Evolutionary conservation across 1,140 invertebrate genomes (phyloP).

Genomic region (Phymastichus coffea): DNA sequence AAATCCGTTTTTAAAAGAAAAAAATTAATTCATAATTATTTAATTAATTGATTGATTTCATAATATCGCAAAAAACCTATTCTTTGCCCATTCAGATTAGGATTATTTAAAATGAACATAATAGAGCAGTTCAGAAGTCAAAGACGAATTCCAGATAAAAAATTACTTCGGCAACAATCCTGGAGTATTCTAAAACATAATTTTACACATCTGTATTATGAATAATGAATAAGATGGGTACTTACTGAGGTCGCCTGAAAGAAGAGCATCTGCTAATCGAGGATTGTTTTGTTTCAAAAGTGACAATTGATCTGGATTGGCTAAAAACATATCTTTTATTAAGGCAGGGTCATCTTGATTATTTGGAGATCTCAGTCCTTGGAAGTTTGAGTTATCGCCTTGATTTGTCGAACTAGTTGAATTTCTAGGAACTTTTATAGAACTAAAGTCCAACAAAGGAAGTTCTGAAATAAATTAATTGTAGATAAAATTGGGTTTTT

Average conservation of each 20-base stretch:
- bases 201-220: not conserved
- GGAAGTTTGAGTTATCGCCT: too few species aligned
- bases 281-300: constrained; percentile 93
- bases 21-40: too few species aligned
- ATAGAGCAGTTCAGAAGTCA: too few species aligned
- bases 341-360: constrained; percentile 83
- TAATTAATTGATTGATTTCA: too few species aligned
- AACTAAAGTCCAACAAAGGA: constrained; percentile 80
- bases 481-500: too few species aligned
- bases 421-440: constrained; percentile 77
- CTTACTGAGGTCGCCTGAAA: constrained; percentile 77
- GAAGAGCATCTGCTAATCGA: constrained; percentile 83
- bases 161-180: too few species aligned
- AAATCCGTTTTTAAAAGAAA: too few species aligned
- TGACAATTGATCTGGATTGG: constrained; percentile 89
- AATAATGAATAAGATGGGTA: too few species aligned
- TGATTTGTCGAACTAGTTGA: constrained; percentile 29
- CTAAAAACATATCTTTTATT: constrained; percentile 85
- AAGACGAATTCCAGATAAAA: not conserved
- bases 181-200: too few species aligned
- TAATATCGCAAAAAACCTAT: too few species aligned
- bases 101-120: too few species aligned
- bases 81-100: too few species aligned
- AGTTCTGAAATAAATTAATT: constrained; percentile 45
- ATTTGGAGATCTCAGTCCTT: constrained; percentile 51